These are phyloP conservation scores for Drosophila nr. medialis DNA, from an alignment of 2,888 invertebrate genomes.

Conservation along the genomic window DNA sequence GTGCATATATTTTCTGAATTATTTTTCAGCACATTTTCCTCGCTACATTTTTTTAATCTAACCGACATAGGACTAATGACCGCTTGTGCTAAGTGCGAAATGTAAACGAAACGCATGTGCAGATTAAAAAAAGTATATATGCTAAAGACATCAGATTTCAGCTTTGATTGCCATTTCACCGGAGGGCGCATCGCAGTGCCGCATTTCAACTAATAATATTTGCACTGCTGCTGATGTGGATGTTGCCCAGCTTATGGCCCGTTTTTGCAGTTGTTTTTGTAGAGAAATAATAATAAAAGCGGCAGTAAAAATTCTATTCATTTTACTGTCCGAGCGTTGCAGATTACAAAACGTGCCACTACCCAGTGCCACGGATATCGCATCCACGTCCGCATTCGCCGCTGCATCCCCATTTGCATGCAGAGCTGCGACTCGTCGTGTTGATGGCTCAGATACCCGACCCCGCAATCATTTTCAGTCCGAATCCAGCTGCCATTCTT, in stretches of 20 bases:
- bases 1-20: constrained; percentile 6
- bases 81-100: constrained; percentile 6
- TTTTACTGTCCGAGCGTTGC: constrained; percentile 76
- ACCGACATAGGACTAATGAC: constrained; percentile 34
- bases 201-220: constrained; percentile 72
- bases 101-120: constrained; percentile 14
- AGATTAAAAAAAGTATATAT: constrained; percentile 36
- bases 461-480: not conserved
- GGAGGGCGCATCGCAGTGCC: constrained; percentile 20
- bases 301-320: constrained; percentile 81
- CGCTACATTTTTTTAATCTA: constrained; percentile 10
- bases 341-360: constrained; percentile 76
- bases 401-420: constrained; percentile 51
- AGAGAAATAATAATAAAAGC: constrained; percentile 68
- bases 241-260: constrained; percentile 34
- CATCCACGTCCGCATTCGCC: constrained; percentile 34
- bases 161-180: constrained; percentile 61
- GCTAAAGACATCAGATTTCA: constrained; percentile 70
- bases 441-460: constrained; percentile 43
- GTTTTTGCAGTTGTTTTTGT: constrained; percentile 44
- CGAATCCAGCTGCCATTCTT: not conserved
- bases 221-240: constrained; percentile 42
- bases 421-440: constrained; percentile 55
- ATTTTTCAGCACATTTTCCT: not conserved
- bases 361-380: constrained; percentile 45